Evolutionary conservation across 2,888 invertebrate genomes (phyloP), one percentile per base, ranked within the genome.

Genomic region (Panopea generosa): DNA sequence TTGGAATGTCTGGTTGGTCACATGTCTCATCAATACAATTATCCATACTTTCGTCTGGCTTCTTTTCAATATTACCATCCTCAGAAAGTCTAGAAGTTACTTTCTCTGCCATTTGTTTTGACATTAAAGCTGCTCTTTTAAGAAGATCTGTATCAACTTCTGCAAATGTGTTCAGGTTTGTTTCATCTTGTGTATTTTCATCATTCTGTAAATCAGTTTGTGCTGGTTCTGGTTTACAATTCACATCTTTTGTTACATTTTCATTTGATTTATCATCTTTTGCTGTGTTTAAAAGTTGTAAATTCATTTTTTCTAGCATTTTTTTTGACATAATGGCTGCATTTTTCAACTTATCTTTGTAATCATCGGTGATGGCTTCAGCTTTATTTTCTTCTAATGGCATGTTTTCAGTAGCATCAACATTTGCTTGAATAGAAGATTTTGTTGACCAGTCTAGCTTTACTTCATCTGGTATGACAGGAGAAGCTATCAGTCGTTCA

Each of bases 271-370:
- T 20, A 16, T 47, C 20, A 16, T 16, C 4, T 47, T 47, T 47
- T 9, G 18, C 47, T 7, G 11, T 11, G 4, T 33, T 11, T 33
- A 33, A 33, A 33, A 33, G 33, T 50, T 62, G 67, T 47, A 53
- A 29, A 24, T 63, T 65, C 1, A 67, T 47, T 27, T 67, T 67
- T 53, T 70, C 60, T 40, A 76, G 76, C 76, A 80, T 73, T 56
- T 63, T 76, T 45, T 60, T 70, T 20, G 80, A 67, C 76, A 80
- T 77, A 14, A 73, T 38, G 22, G 76, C 73, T n/a, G 80, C 80
- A 43, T 70, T 73, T 49, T 67, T 70, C 50, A 80, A 52, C 4
- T 76, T 29, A 63, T 65, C 63, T 66, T 47, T 62, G 52, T 80
- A 70, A 50, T 76, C 65, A 38, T 74, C 67, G 16, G 76, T 70